These are phyloP conservation scores for Carcharodon carcharias DNA, from an alignment of 2,797 vertebrate species.

Conservation along the genomic window DNA sequence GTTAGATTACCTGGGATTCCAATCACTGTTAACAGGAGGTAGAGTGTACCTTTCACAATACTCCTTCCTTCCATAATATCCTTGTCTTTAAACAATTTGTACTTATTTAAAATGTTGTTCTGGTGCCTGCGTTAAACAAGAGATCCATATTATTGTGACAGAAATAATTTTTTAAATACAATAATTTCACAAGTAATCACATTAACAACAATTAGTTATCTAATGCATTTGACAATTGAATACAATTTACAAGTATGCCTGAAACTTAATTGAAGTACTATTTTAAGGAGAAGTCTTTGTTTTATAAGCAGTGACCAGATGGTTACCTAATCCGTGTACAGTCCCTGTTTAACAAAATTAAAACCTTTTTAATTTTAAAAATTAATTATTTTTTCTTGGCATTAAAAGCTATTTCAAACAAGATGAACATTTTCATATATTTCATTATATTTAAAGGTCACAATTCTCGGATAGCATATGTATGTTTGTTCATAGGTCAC, in stretches of 20 bases:
- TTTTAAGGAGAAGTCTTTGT: not conserved
- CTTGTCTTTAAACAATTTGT: constrained; percentile 39
- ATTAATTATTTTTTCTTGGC: not conserved
- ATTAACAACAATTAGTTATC: not conserved
- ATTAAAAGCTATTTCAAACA: not conserved
- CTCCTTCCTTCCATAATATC: constrained; percentile 50
- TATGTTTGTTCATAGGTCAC: not conserved
- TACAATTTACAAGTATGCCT: not conserved
- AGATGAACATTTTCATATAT: not conserved
- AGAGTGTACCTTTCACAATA: constrained; percentile 55
- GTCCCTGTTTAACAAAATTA: not conserved
- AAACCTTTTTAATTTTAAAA: not conserved
- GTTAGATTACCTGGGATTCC: constrained; percentile 57
- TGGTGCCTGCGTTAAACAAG: not conserved
- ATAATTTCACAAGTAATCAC: not conserved
- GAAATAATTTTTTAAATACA: not conserved
- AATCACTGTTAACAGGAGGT: constrained; percentile 53
- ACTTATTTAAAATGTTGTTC: constrained; percentile 39
- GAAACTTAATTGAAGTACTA: not conserved
- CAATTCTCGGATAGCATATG: not conserved
- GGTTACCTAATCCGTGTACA: not conserved
- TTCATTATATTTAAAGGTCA: not conserved
- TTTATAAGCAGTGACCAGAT: not conserved
- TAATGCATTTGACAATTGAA: not conserved
- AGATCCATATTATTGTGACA: not conserved